phyloP scores from a whole-genome alignment of 2,113 vertebrate genomes.

The Tretioscincus oriximinensis region DNA sequence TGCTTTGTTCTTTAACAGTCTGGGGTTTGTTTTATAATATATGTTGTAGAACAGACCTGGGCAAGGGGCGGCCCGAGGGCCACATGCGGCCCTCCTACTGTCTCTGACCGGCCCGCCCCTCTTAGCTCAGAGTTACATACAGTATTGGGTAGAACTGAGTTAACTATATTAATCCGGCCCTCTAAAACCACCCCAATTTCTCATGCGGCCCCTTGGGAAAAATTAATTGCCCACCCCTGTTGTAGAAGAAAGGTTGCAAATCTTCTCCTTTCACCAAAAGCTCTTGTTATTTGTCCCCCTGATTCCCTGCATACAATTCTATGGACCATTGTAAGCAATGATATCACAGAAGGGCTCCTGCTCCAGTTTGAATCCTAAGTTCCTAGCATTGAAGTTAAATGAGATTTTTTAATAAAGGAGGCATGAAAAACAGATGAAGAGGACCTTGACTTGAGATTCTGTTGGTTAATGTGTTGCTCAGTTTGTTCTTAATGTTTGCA shows the following conservation, averaged over 20 bases:
- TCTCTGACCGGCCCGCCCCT: no score
- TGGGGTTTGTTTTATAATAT: no score
- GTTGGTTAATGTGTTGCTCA: background rate
- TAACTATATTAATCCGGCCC: no score
- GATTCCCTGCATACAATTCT: background rate
- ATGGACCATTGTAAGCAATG: background rate
- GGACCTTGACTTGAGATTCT: background rate
- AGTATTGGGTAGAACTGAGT: no score
- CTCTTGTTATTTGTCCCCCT: background rate
- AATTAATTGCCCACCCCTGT: no score
- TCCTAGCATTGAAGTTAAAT: background rate
- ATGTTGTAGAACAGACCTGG: background rate
- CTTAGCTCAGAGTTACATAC: no score
- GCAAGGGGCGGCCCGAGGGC: no score
- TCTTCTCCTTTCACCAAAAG: background rate
- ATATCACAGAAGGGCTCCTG: background rate
- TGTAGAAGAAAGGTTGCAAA: background rate
- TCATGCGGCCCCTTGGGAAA: no score
- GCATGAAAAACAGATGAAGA: background rate
- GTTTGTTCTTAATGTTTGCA: background rate
- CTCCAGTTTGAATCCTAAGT: background rate
- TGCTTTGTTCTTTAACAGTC: fast-evolving
- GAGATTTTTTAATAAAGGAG: background rate
- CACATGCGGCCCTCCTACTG: no score
- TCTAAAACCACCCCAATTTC: no score